Base-by-base conservation (phyloP, 2,888 invertebrate genomes). In the Euplexia lucipara region DNA sequence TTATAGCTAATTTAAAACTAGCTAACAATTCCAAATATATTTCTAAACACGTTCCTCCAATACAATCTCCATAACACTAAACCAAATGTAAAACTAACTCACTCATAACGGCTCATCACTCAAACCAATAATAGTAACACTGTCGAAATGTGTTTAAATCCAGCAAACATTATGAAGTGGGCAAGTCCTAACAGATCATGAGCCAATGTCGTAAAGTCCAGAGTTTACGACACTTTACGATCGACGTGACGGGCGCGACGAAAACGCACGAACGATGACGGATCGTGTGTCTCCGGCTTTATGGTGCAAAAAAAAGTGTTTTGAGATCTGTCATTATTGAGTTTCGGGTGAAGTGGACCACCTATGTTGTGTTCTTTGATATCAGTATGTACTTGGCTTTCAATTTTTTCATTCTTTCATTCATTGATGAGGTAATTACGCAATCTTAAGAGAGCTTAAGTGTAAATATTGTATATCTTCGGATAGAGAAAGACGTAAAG, bases 171-270 rank as follows among this genome's bases (percentile, higher is more conserved):
- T 79, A 58, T 78, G 80, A 77, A 82, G 82, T 83, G 76, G 69
- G 56, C 57, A 70, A 74, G 74, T 75, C 72, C 68, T 71, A 74
- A 74, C 74, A 83, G 82, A 85, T 88, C 84, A 81, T 80, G 71
- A 84, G 85, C 81, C 75, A 81, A 83, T 83, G 85, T 85, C 87
- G 83, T 89, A 89, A 90, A 89, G 75, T 69, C 42, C 22, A 53
- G 49, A 75, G 68, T 90, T 90, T 89, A 90, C 79, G 90, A 57
- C 45, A 72, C 67, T 90, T 89, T 88, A 90, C 81, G 90, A 87
- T 61, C 80, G 81, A 69, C 78, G 70, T 80, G 85, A 87, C 85
- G 85, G 79, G 79, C 79, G 83, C 72, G 80, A 82, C 85, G 80
- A 83, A 82, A 85, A 83, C 77, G 79, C 79, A 74, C 69, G 69